These are phyloP conservation scores for Mesitornis unicolor DNA, from an alignment of 2,113 vertebrate genomes.

Conservation along the genomic window DNA sequence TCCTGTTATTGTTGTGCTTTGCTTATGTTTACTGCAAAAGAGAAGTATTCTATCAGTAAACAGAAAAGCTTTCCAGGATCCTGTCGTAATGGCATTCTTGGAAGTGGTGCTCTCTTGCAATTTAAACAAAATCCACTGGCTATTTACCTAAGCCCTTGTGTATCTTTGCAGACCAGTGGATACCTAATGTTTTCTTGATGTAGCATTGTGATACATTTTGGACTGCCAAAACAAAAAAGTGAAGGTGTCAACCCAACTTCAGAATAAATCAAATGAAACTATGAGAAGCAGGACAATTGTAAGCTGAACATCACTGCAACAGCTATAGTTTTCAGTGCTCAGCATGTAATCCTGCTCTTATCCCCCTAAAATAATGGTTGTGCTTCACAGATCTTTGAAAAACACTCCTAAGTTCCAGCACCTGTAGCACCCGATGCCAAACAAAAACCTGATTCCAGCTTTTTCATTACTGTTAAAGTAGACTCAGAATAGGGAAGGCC, in stretches of 20 bases:
- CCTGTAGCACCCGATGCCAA: neutral
- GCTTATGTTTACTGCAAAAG: slow-evolving; percentile 18
- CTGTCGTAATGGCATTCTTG: neutral
- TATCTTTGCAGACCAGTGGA: neutral
- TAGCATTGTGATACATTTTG: neutral
- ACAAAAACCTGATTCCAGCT: neutral
- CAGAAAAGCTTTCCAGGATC: neutral
- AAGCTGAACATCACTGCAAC: neutral
- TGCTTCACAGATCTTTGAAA: neutral
- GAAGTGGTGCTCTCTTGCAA: neutral
- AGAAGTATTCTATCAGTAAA: neutral
- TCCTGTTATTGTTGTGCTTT: neutral
- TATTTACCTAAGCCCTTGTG: neutral
- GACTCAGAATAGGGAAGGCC: neutral
- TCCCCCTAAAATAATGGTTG: neutral
- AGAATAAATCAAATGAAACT: neutral
- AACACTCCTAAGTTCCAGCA: neutral
- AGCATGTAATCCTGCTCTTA: neutral
- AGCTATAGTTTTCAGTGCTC: neutral
- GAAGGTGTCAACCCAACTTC: neutral
- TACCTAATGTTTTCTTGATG: neutral
- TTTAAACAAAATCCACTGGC: neutral
- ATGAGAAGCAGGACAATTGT: neutral
- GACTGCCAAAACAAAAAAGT: neutral
- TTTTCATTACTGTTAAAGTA: neutral